These are phyloP conservation scores for Passerculus sandwichensis DNA, from an alignment of 2,797 vertebrate genomes.

Conservation along the genomic window DNA sequence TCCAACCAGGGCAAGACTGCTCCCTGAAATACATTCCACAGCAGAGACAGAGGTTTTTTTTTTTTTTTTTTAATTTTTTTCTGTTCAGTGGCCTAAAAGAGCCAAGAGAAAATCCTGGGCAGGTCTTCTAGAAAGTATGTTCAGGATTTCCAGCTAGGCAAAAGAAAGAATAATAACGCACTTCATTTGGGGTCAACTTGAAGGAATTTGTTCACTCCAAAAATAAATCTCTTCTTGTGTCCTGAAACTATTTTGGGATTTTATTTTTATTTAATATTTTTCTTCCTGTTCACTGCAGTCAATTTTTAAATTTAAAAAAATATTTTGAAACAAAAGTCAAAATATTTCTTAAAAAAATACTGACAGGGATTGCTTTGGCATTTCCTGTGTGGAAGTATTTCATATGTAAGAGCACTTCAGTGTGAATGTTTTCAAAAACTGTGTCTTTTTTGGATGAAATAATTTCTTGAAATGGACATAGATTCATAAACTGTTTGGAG, in stretches of 20 bases:
- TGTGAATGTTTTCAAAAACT: not conserved
- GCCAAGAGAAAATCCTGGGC: not conserved
- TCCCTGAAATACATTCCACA: not conserved
- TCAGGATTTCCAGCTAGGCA: not conserved
- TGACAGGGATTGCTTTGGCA: not conserved
- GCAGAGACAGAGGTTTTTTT: not conserved
- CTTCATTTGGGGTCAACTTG: not conserved
- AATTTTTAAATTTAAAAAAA: not conserved
- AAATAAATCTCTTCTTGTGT: not conserved
- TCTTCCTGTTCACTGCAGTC: not conserved
- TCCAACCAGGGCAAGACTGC: not conserved
- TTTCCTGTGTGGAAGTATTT: conserved; percentile 28
- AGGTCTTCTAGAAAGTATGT: not conserved
- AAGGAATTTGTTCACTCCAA: not conserved
- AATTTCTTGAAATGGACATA: not conserved
- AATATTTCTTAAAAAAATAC: conserved; percentile 20
- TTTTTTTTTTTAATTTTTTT: not conserved
- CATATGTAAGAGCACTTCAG: not conserved
- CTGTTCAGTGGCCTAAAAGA: not conserved
- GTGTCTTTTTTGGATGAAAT: not conserved
- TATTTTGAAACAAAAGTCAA: conserved; percentile 23
- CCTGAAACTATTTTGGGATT: not conserved
- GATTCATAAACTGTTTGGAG: not conserved
- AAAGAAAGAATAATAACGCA: not conserved
- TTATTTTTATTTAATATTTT: not conserved